These are phyloP conservation scores for Cossypha dichroa DNA, from an alignment of 2,797 vertebrate species.

Conservation along the genomic window DNA sequence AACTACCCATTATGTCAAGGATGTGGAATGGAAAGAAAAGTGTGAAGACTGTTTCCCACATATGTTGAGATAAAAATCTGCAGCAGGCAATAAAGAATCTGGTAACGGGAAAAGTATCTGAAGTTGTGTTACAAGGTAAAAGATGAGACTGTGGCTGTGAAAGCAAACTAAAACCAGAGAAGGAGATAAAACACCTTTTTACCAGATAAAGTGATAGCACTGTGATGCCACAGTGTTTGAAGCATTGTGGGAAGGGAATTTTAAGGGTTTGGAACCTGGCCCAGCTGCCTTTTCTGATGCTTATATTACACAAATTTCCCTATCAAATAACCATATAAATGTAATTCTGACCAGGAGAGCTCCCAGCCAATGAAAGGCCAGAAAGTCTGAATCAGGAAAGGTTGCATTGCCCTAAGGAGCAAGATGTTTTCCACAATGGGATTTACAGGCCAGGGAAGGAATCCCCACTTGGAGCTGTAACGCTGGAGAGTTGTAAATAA, in stretches of 20 bases:
- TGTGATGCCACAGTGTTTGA: neutral
- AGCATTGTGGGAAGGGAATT: neutral
- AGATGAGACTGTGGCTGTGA: neutral
- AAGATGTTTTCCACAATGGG: neutral
- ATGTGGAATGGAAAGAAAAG: slow-evolving; percentile 23
- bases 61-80: slow-evolving; percentile 24
- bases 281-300: neutral
- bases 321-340: neutral
- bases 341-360: neutral
- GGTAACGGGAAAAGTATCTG: neutral
- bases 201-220: neutral
- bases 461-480: slow-evolving; percentile 41
- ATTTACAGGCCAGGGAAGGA: neutral
- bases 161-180: slow-evolving; percentile 8
- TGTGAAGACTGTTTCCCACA: slow-evolving; percentile 15
- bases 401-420: neutral
- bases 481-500: slow-evolving; percentile 63
- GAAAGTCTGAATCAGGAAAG: neutral
- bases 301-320: neutral
- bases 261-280: neutral
- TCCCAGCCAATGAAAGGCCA: neutral
- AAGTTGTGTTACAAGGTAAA: slow-evolving; percentile 40
- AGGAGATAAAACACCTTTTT: neutral
- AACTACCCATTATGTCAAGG: neutral
- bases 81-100: slow-evolving; percentile 23